Base-by-base conservation (phyloP, 2,888 invertebrate species). In the Nephrotoma guestfalica region DNA sequence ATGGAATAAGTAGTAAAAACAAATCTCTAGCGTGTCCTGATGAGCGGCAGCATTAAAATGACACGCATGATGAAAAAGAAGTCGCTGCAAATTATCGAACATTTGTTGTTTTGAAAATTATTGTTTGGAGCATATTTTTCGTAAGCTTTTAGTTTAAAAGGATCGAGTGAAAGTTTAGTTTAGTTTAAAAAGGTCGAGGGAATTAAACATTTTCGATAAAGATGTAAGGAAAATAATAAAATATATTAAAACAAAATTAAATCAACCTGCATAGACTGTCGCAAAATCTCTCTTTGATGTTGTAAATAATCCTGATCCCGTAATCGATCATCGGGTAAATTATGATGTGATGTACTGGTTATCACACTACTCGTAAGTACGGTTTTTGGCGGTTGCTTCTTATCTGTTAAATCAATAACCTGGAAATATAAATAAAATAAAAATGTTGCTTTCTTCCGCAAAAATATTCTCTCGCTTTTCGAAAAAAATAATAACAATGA, bases 351-450 rank as follows among this genome's bases (percentile, higher is more conserved):
- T 87, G 91, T 91, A 88, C 90, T 91, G 86, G 91, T 91, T 87
- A 91, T 90, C 87, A 91, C 90, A 87, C 90, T 93, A 91, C 87
- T 93, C 90, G 90, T 93, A 90, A 90, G 93, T 92, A 90, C 93
- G 91, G 90, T 93, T 88, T 91, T 91, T 88, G 91, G 91, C 88
- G 91, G 91, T 88, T 91, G 91, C 89, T 94, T 94, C 87, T 95
- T 94, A 88, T 95, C 94, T 87, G 96, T 96, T 88, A 96, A 93
- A 93, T 96, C 96, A 91, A 96, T 96, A 86, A 96, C 95, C 91
- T 84, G 41, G 3, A 71, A 71, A 71, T 94, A 71, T 71, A 71
- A 71, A 71, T 71, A 71, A 30, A 30, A 30, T 71, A 71, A 71
- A 57, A 7, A 30, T 30, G 5, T 57, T 57, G 5, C 6, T 51